Evolutionary conservation across 2,113 vertebrate species (phyloP).

Genomic region (Halcyon malimbica): DNA sequence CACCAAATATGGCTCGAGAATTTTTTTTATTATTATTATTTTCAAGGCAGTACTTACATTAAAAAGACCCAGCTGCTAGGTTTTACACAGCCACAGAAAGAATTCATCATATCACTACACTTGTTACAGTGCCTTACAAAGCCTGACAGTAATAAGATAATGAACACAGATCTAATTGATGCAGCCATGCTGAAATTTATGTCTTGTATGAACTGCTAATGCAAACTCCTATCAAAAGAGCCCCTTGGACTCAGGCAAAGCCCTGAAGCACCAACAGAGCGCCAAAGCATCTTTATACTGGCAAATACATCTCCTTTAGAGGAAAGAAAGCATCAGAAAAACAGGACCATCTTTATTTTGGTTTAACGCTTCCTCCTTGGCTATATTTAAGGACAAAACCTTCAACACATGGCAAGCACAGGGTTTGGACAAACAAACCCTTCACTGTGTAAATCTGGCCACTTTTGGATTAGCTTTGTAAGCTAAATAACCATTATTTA

Average conservation of each 20-base stretch:
- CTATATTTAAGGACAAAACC: conserved; percentile 28
- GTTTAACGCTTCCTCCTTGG: not conserved
- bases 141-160: not conserved
- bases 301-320: not conserved
- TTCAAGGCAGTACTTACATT: not conserved
- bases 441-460: not conserved
- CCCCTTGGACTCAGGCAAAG: not conserved
- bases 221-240: not conserved
- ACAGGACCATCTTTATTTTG: conserved; percentile 33
- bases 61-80: not conserved
- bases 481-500: not conserved
- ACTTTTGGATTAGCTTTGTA: not conserved
- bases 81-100: not conserved
- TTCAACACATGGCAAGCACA: not conserved
- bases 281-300: not conserved
- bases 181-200: not conserved
- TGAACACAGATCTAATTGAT: not conserved
- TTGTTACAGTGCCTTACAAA: not conserved
- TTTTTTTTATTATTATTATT: not conserved
- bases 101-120: not conserved
- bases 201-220: not conserved
- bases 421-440: not conserved
- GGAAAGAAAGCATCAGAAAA: not conserved
- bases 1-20: not conserved
- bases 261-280: not conserved